Percentiles rank a stretch among this genome's conserved stretches.
These are phyloP conservation scores for Hesperia comma DNA, from an alignment of 2,888 invertebrate species.

Conservation along the genomic window DNA sequence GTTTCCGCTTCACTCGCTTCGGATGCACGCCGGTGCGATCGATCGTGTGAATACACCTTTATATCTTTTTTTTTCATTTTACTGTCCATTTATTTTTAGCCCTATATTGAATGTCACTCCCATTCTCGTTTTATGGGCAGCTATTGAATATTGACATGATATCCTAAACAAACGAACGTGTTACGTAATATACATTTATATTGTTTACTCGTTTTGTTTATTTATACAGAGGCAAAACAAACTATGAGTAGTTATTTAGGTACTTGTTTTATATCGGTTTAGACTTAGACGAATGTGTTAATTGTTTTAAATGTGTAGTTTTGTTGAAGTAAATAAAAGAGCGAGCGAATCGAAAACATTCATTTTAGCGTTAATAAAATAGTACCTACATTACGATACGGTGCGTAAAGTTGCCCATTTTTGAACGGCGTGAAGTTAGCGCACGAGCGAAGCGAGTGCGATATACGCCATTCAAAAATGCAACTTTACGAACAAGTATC, in stretches of 20 bases:
- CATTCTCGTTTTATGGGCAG: constrained; percentile 20
- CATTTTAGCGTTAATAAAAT: no score
- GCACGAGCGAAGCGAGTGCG: no score
- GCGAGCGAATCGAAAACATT: no score
- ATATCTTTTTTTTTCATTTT: constrained; percentile 60
- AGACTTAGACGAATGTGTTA: not conserved
- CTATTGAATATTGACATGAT: constrained; percentile 27
- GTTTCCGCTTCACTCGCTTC: constrained; percentile 74
- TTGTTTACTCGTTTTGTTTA: constrained; percentile 6
- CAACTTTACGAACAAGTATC: no score
- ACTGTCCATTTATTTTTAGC: constrained; percentile 55
- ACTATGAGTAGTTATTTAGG: not conserved
- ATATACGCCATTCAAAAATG: no score
- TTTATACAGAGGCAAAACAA: not conserved
- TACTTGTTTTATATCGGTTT: not conserved
- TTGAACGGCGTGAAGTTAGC: no score
- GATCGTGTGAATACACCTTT: constrained; percentile 75
- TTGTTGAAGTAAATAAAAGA: no score
- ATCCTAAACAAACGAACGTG: constrained; percentile 22
- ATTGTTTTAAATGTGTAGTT: no score
- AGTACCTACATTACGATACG: no score
- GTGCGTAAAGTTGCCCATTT: no score
- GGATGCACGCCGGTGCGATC: constrained; percentile 71
- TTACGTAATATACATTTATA: not conserved
- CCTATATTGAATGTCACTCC: constrained; percentile 43